A percentile compares a stretch with the other conserved stretches of the same genome.
These are phyloP conservation scores for Pseudochirops cupreus DNA, from an alignment of 2,797 vertebrate genomes.

Conservation along the genomic window DNA sequence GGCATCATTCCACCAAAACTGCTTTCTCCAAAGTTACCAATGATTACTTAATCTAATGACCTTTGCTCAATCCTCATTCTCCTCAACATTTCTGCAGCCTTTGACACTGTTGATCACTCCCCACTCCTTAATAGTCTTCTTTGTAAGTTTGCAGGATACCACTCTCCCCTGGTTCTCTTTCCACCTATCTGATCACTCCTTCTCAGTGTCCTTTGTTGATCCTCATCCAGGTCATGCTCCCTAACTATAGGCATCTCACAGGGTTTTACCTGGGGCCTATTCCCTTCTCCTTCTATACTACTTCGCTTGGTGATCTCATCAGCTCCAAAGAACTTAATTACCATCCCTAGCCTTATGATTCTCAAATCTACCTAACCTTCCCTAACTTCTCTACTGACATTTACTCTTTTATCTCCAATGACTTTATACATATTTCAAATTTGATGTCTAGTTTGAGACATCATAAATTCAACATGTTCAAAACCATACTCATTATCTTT, in stretches of 20 bases:
- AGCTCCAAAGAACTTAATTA: background rate
- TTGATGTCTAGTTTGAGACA: background rate
- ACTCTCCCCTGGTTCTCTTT: background rate
- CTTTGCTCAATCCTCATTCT: background rate
- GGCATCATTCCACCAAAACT: background rate
- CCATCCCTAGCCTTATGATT: too few relatives aligned
- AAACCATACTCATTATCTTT: background rate
- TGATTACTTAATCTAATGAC: background rate
- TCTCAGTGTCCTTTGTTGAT: background rate
- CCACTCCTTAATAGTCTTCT: background rate
- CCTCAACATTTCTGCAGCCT: background rate
- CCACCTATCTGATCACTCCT: background rate
- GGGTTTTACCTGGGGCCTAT: background rate
- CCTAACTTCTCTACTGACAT: background rate
- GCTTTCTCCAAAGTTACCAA: background rate
- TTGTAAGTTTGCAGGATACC: background rate
- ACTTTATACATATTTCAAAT: background rate
- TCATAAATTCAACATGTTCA: background rate
- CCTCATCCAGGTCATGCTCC: background rate
- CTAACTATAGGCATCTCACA: background rate
- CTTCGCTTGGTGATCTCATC: background rate
- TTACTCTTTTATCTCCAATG: background rate
- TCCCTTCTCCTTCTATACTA: background rate
- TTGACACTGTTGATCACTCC: background rate
- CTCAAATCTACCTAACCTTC: background rate